Evolutionary conservation across 2,888 invertebrate genomes (phyloP), one percentile per base, ranked within the genome.

Genomic region (Adelognathus sp.): DNA sequence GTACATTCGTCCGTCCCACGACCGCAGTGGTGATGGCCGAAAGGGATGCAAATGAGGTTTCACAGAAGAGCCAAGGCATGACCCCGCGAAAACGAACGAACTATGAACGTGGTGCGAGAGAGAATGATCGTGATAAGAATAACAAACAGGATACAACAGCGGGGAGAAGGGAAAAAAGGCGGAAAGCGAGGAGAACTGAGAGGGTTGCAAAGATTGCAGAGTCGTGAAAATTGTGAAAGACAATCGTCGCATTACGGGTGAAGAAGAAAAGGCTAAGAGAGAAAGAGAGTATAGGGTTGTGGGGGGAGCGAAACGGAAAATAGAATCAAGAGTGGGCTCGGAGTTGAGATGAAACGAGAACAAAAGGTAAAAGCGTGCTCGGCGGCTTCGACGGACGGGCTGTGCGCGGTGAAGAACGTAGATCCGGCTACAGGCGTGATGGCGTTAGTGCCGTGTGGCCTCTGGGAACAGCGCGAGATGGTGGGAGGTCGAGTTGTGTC

Each of bases 41-140:
- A 54, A 76, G 70, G 77, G 64, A 81, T 84, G 83, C 61, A 83
- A 83, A 84, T 83, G 76, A 81, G 79, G 70, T 54, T 63, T 29
- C 46, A 58, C 66, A 66, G 52, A 18, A 58, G 46, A 54, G 41
- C 1, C 31, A n/a, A 58, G n/a, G 5, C 31, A 44, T 24, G 31
- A n/a, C 14, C 11, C 14, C 50, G 33, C 33, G 36, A 36, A 31
- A 58, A 14, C 44, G 54, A 50, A 75, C 60, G 56, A 66, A 44
- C 14, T 6, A 60, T 24, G 33, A 46, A 36, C 27, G 18, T 27
- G 58, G 36, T 56, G 60, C 63, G 63, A 39, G 50, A 63, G 66
- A 71, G 41, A 58, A 78, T 79, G n/a, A n/a, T n/a, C 71, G 66
- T 44, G 56, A 81, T 73, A 79, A 61, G 58, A 75, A 63, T 50